These are phyloP conservation scores for Idaea dimidiata DNA, from an alignment of 2,888 invertebrate species.

Conservation along the genomic window DNA sequence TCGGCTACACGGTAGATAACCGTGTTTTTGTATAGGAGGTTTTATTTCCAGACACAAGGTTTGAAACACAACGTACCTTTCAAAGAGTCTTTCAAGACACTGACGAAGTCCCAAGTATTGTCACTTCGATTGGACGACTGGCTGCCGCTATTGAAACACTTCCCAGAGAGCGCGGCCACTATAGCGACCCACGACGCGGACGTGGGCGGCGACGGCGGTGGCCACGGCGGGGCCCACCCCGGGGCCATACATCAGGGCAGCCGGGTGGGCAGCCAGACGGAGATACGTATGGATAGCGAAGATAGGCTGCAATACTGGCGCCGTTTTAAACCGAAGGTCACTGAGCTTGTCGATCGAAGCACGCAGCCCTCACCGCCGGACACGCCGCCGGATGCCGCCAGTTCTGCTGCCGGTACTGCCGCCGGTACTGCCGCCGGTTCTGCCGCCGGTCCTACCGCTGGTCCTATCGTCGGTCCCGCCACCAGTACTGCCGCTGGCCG, in stretches of 20 bases:
- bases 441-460: background rate
- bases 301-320: background rate
- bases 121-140: conserved; percentile 54
- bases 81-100: conserved; percentile 51
- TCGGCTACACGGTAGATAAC: background rate
- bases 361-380: conserved; percentile 10
- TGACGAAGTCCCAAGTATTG: conserved; percentile 53
- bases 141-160: conserved; percentile 57
- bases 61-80: conserved; percentile 47
- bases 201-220: background rate
- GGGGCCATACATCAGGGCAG: conserved; percentile 5
- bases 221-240: conserved; percentile 6
- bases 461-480: background rate
- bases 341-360: conserved; percentile 14
- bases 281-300: background rate
- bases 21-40: background rate
- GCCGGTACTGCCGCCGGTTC: too few relatives aligned
- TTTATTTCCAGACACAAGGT: conserved; percentile 54
- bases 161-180: conserved; percentile 44
- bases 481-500: background rate
- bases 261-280: conserved; percentile 1
- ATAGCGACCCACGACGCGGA: background rate
- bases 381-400: background rate
- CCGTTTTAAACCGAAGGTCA: conserved; percentile 5
- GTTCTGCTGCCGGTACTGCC: too few relatives aligned